Evolutionary conservation across 2,888 invertebrate species (phyloP), one percentile per base, ranked within the genome.

Genomic region (Cerceris rybyensis): DNA sequence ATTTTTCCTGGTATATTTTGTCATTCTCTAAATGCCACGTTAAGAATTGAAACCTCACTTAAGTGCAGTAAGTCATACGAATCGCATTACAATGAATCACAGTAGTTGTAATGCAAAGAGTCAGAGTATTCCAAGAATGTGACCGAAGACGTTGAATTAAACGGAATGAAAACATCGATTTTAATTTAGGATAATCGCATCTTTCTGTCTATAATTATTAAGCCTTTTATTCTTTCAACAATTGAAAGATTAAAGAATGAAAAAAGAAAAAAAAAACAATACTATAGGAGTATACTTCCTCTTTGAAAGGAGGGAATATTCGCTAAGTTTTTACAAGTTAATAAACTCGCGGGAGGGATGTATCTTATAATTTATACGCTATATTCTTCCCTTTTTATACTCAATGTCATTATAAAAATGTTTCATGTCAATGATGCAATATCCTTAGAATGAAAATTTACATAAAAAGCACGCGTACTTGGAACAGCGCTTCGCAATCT

Each of bases 81-180:
- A 77, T 68, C 61, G 42, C 41, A 67, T 41, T 39, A 49, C 28
- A 50, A 69, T 79, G 78, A 79, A 65, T 79, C 78, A 79, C 14
- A 14, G 42, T n/a, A n/a, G 8, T 7, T 59, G 57, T 60, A 43
- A 39, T n/a, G 8, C 49, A 50, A 66, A 52, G 43, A 65, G n/a
- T 65, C 42, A 64, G 39, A 28, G 9, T 0, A 58, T 72, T 78
- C 65, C 5, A 13, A 61, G 68, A 78, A 78, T 43, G 16, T 77
- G 14, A 67, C 5, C 16, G 13, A 55, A 61, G 9, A 11, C 6
- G 9, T 28, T 13, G n/a, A 28, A 5, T 67, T 11, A 57, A 57
- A 9, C 13, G 7, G 50, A 52, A 43, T 4, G 5, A 54, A 14
- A 2, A 46, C 7, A 9, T 9, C 0, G 11, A 52, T 16, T 7